Evolutionary conservation across 2,797 vertebrate genomes (phyloP).

Genomic region (Lophotriccus pileatus): DNA sequence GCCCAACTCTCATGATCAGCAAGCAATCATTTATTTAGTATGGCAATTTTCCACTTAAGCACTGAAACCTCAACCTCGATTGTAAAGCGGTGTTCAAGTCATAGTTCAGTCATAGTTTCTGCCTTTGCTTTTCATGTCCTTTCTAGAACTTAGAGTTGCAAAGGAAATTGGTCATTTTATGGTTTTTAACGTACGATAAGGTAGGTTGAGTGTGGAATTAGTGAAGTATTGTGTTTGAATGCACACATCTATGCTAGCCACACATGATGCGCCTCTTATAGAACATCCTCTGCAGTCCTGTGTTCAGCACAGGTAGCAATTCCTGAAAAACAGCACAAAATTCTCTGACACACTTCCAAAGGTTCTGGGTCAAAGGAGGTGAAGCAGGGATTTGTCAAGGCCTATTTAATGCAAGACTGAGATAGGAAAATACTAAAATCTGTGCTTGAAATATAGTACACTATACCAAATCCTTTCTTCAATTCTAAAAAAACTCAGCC

Average conservation of each 20-base stretch:
- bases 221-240: background rate
- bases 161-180: background rate
- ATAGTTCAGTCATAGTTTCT: background rate
- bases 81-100: background rate
- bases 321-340: background rate
- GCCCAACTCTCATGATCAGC: background rate
- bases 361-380: background rate
- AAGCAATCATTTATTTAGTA: background rate
- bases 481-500: background rate
- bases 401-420: background rate
- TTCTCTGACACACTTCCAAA: background rate
- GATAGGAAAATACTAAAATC: background rate
- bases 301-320: background rate
- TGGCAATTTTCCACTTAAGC: constrained; percentile 9
- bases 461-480: background rate
- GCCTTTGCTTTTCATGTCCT: background rate
- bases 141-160: background rate
- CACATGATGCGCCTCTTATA: background rate
- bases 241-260: background rate
- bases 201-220: background rate
- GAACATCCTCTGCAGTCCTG: background rate
- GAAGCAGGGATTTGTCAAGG: background rate
- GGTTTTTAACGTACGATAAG: background rate
- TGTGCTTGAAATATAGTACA: background rate
- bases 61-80: background rate